A percentile compares a stretch with the other conserved stretches of the same genome.
Evolutionary conservation across 37 sponge, comb jelly and placozoan species (phyloP).

Genomic region (Beroe forskalii): DNA sequence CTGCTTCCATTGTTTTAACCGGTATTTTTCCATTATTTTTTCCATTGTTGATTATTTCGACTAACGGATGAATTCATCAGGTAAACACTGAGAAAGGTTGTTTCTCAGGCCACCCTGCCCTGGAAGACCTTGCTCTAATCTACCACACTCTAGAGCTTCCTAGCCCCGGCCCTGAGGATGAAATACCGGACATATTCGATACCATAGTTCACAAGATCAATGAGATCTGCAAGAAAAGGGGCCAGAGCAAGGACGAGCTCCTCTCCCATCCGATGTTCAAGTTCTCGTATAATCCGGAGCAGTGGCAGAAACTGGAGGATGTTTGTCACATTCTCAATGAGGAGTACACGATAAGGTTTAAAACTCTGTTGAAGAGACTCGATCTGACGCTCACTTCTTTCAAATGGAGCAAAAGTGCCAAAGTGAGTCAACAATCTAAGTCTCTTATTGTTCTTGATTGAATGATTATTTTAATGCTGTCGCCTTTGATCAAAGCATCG

Average conservation of each 20-base stretch:
- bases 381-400: slow-evolving; percentile 26
- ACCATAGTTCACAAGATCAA: not conserved
- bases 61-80: no score
- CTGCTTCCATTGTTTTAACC: no score
- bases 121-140: not conserved
- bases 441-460: no score
- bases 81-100: slow-evolving; percentile 7
- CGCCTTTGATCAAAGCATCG: no score
- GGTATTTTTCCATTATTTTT: no score
- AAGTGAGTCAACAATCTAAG: slow-evolving; percentile 1
- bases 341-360: slow-evolving; percentile 20
- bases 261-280: not conserved
- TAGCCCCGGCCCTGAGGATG: not conserved
- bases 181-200: not conserved
- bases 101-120: slow-evolving; percentile 49
- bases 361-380: slow-evolving; percentile 7
- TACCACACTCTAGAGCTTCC: not conserved
- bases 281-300: not conserved
- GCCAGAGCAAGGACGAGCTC: not conserved
- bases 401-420: slow-evolving; percentile 21
- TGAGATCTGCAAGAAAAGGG: not conserved
- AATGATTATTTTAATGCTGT: no score
- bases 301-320: not conserved
- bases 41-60: no score
- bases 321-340: not conserved